Evolutionary conservation across 2,113 vertebrate genomes (phyloP).

Genomic region (Phycodurus eques): DNA sequence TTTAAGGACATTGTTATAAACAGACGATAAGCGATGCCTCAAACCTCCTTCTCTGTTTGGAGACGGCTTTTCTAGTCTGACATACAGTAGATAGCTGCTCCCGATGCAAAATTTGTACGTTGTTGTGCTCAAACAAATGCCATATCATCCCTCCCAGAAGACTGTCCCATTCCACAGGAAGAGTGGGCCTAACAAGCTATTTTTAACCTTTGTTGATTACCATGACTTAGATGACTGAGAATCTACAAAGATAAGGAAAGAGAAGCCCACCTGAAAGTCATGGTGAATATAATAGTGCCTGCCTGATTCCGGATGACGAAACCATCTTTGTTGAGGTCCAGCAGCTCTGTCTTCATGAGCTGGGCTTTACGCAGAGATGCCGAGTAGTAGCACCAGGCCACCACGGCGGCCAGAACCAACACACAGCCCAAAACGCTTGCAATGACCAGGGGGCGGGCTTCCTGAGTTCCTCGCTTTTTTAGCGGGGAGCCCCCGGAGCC

Average conservation of each 20-base stretch:
- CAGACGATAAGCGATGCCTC: too few relatives aligned
- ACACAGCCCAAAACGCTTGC: constrained; percentile 72
- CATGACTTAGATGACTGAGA: not conserved
- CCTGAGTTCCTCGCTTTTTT: constrained; percentile 72
- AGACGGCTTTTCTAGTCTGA: too few relatives aligned
- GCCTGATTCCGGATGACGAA: constrained; percentile 85
- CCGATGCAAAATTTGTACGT: too few relatives aligned
- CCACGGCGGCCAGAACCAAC: constrained; percentile 79
- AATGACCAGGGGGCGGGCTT: constrained; percentile 73
- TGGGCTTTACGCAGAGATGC: constrained; percentile 82
- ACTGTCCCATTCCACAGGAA: too few relatives aligned
- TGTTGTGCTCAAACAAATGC: too few relatives aligned
- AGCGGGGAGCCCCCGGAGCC: constrained; percentile 68
- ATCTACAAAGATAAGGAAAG: not conserved
- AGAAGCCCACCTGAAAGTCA: constrained; percentile 81
- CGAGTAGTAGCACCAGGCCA: constrained; percentile 90
- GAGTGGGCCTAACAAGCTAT: not conserved
- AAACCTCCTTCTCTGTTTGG: too few relatives aligned
- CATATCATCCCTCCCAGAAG: too few relatives aligned
- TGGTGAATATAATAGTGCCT: constrained; percentile 80
- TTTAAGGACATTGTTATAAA: too few relatives aligned
- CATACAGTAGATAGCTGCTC: too few relatives aligned
- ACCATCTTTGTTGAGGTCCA: constrained; percentile 83
- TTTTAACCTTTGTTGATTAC: not conserved
- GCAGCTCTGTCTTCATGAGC: constrained; percentile 76